Conservation (phyloP, 2,888 invertebrate species). For the Cistogaster globosa region DNA sequence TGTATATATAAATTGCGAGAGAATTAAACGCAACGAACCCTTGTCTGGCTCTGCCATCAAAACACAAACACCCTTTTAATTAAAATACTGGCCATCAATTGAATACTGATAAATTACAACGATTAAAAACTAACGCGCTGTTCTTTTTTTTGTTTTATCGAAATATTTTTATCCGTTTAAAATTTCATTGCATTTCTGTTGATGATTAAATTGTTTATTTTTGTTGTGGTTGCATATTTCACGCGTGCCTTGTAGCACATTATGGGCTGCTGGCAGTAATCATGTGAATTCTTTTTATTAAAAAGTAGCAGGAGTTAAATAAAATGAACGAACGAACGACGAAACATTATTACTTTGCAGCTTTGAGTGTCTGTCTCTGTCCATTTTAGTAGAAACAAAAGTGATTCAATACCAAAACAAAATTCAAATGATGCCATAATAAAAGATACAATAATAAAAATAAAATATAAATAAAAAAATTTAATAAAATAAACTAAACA, state of each 20-base stretch:
- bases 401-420: conserved; percentile 14
- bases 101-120: conserved; percentile 53
- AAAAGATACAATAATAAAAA: conserved; percentile 15
- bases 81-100: conserved; percentile 21
- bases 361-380: background rate
- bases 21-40: background rate
- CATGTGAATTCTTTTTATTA: conserved; percentile 7
- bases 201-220: background rate
- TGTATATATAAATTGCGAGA: background rate
- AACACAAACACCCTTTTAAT: conserved; percentile 24
- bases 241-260: conserved; percentile 43
- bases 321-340: conserved; percentile 1
- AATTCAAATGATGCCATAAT: conserved; percentile 57
- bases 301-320: conserved; percentile 30
- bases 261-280: conserved; percentile 34
- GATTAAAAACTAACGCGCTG: conserved; percentile 24
- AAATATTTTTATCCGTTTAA: background rate
- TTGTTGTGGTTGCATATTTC: conserved; percentile 44
- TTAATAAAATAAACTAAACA: conserved; percentile 25
- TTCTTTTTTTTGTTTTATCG: background rate
- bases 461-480: conserved; percentile 14
- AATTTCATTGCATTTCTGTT: conserved; percentile 6
- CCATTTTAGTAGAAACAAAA: conserved; percentile 34
- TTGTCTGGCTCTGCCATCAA: no score
- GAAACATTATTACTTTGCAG: background rate